Evolutionary conservation across 2,888 invertebrate genomes (phyloP), one percentile per base, ranked within the genome.

Genomic region (Thera britannica): DNA sequence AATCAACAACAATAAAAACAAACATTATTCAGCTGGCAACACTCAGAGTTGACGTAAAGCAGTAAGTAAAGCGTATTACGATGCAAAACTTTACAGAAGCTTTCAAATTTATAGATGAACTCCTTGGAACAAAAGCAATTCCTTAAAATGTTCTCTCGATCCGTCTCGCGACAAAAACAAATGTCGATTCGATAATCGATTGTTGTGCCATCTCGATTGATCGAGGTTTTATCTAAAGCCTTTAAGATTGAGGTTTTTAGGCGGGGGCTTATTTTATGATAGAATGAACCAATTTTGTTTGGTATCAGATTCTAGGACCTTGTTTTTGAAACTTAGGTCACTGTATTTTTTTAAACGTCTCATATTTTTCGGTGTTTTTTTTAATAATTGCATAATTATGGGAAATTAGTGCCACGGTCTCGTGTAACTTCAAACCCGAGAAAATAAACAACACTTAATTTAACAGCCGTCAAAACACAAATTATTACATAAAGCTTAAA

Each of bases 141-240:
- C 62, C 67, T 73, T 74, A 62, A 70, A 63, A 72, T 72, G 71
- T 72, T 71, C 62, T 46, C 60, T n/a, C 67, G 64, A 75, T 75
- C 74, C 62, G 61, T 75, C 74, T 75, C 63, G 23, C 38, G 58
- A 72, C 72, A 75, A 75, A 72, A 75, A 75, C 73, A 75, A 75
- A 72, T 71, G 75, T 71, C 68, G 67, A 67, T 66, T 69, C 72
- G 69, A 75, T 75, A 75, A 75, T 75, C 72, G 75, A 72, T 67
- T 67, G 72, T 62, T 75, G 75, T 75, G 74, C 72, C 72, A 66
- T 58, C 71, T 62, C 72, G 72, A 74, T 74, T 72, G 74, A 75
- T 75, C 72, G 72, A 41, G 51, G 62, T 62, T 72, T 75, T 75
- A 72, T 69, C 67, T 63, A 59, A 68, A 72, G 72, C 67, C 67